Evolutionary conservation across 2,113 vertebrate species (phyloP), one percentile per base, ranked within the genome.

Genomic region (Rhea americana): DNA sequence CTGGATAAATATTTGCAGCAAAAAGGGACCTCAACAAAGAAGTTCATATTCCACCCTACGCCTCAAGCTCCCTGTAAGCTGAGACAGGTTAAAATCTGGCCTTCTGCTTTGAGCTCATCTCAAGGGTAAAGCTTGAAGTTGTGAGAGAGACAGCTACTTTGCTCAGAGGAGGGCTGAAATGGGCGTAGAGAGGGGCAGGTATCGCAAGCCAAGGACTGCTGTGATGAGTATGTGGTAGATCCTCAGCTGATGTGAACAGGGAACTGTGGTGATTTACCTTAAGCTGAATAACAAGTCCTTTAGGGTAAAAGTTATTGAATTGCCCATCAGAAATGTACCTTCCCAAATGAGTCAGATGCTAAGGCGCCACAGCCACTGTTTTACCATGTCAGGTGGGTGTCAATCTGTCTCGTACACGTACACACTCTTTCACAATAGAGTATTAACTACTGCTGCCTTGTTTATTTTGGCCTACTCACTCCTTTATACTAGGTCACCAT

Each of bases 1-100:
- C 65, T 95, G 59, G 68, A 58, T 83, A 94, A 95, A 93, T 91
- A 93, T 71, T 83, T 91, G 24, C n/a, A 59, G 43, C 13, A 55
- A 62, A 91, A 82, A 56, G 83, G 63, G 62, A 37, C 48, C 48
- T 18, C 5, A 53, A 12, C n/a, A n/a, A 51, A 72, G 35, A 43
- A 43, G 28, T 66, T 53, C 21, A n/a, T 56, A 58, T 58, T 58
- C 37, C 50, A 24, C 28, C 32, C 37, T n/a, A 79, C 43, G 56
- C 11, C 21, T 72, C 48, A 17, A 13, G 39, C 37, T 82, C 71
- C 30, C 74, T 41, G 41, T 77, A n/a, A 30, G 35, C 76, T 75
- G 22, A 2, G 2, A 15, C 70, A 65, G 24, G 55, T 81, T 87
- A 68, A 90, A 79, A 85, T 85, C 41, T 78, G 55, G 58, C 37